Base-by-base conservation (phyloP, 2,888 invertebrate species). In the Deilephila porcellus region DNA sequence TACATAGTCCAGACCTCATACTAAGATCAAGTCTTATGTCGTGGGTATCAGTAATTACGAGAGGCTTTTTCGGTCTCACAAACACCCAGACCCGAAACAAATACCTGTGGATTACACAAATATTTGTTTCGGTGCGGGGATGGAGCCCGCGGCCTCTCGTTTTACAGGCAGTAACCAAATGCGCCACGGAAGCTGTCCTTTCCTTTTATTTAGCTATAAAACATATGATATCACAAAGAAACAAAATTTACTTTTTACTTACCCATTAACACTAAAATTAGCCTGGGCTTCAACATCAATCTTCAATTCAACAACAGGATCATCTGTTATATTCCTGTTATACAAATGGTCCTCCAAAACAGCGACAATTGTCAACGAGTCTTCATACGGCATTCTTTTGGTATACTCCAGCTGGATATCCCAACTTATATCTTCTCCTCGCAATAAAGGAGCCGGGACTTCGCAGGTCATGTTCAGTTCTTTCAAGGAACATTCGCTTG, bases 401-500 rank as follows among this genome's bases (percentile, higher is more conserved):
- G 83, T 78, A 62, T 91, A 91, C 71, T 94, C 93, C n/a, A 94
- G 72, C 80, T 93, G 93, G 14, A 94, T 85, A 11, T 90, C 88
- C 89, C 89, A 93, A 8, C 81, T 75, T 0, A 90, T 79, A 1
- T 81, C 77, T 73, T 90, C 86, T 5, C 83, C 79, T 76, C 92
- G 88, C 5, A 83, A 79, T 4, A 94, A 76, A 0, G 93, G 93
- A 19, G 90, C 86, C 37, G 92, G 91, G 0, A 93, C 79, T 59
- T 85, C 78, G 73, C 94, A 94, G 0, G 81, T 88, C 78, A 94
- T 86, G 14, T 85, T 85, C 0, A 88, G 73, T 1, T 83, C 83
- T 79, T 88, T 80, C 7, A 93, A 80, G 1, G 86, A 85, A 74
- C 94, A 94, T 4, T 85, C 86, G 20, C 85, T 86, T 4, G 91